phyloP scores from a whole-genome alignment of 2,797 vertebrate species.

The Galaxias olidus region DNA sequence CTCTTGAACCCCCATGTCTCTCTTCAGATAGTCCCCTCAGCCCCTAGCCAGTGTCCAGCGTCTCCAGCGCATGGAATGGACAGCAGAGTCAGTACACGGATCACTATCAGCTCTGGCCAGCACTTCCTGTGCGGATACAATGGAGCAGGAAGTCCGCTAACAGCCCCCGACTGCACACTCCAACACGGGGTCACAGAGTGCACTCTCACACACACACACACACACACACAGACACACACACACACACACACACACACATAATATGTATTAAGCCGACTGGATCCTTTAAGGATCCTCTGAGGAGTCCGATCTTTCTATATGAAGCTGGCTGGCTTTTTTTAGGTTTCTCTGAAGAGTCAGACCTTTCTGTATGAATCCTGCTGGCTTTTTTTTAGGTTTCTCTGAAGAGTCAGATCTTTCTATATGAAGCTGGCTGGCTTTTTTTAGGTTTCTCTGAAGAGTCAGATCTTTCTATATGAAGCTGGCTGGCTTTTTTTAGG shows the following conservation, averaged over 20 bases:
- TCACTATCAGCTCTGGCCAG: conserved; percentile 78
- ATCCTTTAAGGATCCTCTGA: no score
- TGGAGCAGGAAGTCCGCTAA: conserved; percentile 77
- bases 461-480: no score
- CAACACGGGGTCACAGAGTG: neutral
- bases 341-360: no score
- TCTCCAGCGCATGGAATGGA: conserved; percentile 50
- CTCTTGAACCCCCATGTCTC: conserved; percentile 60
- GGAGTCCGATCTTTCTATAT: no score
- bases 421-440: no score
- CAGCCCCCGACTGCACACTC: conserved; percentile 52
- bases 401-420: no score
- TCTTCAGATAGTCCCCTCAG: conserved; percentile 41
- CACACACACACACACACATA: neutral
- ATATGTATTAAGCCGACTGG: no score
- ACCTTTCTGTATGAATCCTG: conserved; percentile 43
- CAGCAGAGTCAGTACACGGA: conserved; percentile 57
- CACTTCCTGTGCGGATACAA: conserved; percentile 80
- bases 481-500: no score
- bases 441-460: no score
- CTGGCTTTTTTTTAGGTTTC: conserved; percentile 13
- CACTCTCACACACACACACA: neutral
- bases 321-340: no score
- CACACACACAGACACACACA: neutral
- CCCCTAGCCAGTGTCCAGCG: conserved; percentile 33